phyloP scores from a whole-genome alignment of 1,140 invertebrate species.

The Oncopeltus fasciatus region DNA sequence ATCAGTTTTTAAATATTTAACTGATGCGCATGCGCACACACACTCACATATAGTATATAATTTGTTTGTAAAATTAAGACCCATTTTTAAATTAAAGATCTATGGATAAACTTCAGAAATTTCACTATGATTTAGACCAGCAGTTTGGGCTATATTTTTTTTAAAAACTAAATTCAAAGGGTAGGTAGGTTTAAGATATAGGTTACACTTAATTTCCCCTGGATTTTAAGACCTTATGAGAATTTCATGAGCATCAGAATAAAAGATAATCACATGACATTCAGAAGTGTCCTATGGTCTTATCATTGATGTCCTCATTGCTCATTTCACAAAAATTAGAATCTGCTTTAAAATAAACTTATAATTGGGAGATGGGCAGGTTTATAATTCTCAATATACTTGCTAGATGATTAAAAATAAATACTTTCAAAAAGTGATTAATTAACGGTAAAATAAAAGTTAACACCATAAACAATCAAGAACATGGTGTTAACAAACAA shows the following conservation, averaged over 20 bases:
- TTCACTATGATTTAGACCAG: no score
- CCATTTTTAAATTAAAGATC: no score
- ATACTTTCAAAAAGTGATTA: neutral
- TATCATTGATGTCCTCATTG: neutral
- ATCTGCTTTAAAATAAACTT: neutral
- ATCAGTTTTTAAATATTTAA: no score
- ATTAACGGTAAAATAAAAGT: neutral
- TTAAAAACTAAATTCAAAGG: neutral
- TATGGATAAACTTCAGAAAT: no score
- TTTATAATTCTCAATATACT: neutral
- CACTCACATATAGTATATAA: no score
- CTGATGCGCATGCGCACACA: no score
- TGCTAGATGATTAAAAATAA: neutral
- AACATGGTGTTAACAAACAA: neutral
- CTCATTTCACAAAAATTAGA: neutral
- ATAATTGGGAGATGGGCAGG: neutral
- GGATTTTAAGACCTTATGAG: neutral
- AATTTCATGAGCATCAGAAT: neutral
- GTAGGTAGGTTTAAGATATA: neutral
- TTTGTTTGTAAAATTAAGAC: no score
- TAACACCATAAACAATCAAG: neutral
- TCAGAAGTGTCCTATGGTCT: conserved; percentile 37
- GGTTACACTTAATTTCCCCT: neutral
- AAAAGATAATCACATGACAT: conserved; percentile 38
- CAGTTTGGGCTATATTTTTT: no score